Percentiles rank a stretch among this genome's conserved stretches.
phyloP scores from a whole-genome alignment of 1,140 invertebrate species.

The Lysiphlebus fabarum region DNA sequence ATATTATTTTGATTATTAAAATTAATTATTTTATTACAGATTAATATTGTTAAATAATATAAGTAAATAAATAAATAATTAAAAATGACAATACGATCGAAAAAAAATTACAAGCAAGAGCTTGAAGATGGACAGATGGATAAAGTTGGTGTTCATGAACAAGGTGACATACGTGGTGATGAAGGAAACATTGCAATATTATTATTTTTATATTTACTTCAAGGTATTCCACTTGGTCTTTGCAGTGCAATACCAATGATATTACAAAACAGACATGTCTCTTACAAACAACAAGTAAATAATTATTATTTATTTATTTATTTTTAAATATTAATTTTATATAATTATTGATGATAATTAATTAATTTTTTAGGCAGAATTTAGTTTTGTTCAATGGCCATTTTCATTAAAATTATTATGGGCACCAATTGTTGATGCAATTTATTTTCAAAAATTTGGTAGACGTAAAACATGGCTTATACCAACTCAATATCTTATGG shows the following conservation, averaged over 20 bases:
- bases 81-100: slow-evolving; percentile 26
- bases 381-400: slow-evolving; percentile 97
- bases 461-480: slow-evolving; percentile 96
- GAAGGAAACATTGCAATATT: slow-evolving; percentile 78
- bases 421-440: slow-evolving; percentile 95
- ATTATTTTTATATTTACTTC: slow-evolving; percentile 88
- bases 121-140: slow-evolving; percentile 24
- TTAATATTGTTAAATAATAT: no score
- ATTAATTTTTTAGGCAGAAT: slow-evolving; percentile 79
- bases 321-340: slow-evolving; percentile 18
- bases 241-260: slow-evolving; percentile 93
- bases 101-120: slow-evolving; percentile 27
- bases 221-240: slow-evolving; percentile 94
- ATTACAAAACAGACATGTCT: slow-evolving; percentile 84
- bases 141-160: slow-evolving; percentile 32
- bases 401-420: slow-evolving; percentile 96
- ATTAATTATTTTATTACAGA: background rate
- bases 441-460: slow-evolving; percentile 81
- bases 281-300: slow-evolving; percentile 76
- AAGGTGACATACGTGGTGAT: slow-evolving; percentile 67
- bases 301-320: slow-evolving; percentile 4
- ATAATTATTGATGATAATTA: background rate
- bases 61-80: background rate
- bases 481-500: slow-evolving; percentile 83
- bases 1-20: background rate